These are phyloP conservation scores for Balaenoptera acutorostrata DNA, from an alignment of 2,113 vertebrate genomes.

Conservation along the genomic window DNA sequence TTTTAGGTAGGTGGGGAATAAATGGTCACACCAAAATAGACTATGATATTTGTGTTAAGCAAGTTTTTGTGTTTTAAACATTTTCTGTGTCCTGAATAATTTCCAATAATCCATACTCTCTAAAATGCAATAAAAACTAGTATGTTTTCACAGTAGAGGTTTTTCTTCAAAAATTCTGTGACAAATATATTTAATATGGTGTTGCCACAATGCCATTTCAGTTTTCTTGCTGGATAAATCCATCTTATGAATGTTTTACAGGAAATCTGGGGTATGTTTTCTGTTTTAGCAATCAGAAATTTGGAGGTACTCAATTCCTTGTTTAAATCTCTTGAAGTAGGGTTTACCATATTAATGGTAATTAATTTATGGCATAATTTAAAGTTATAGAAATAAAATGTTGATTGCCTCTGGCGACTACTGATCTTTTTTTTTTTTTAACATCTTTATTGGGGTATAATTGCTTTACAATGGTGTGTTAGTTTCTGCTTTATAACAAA, in stretches of 20 bases:
- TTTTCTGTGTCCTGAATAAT: constrained; percentile 73
- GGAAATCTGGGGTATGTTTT: constrained; percentile 61
- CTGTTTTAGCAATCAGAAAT: constrained; percentile 69
- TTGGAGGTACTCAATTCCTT: constrained; percentile 45
- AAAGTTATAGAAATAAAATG: constrained; percentile 73
- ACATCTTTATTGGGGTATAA: no score
- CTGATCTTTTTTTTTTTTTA: neutral
- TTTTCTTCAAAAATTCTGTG: constrained; percentile 69
- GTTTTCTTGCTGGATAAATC: constrained; percentile 78
- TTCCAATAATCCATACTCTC: constrained; percentile 68
- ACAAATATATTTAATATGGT: constrained; percentile 72
- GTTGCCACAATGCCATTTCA: constrained; percentile 80
- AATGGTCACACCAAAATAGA: constrained; percentile 69
- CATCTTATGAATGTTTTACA: constrained; percentile 69
- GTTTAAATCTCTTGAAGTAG: constrained; percentile 45
- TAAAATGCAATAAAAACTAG: constrained; percentile 80
- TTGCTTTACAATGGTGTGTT: no score
- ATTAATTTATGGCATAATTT: constrained; percentile 75
- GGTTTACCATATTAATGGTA: constrained; percentile 63
- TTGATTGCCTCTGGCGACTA: constrained; percentile 36
- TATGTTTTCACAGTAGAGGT: constrained; percentile 73
- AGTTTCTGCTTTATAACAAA: no score
- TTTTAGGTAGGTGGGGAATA: constrained; percentile 62
- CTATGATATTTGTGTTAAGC: constrained; percentile 64
- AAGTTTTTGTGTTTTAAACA: constrained; percentile 60